Evolutionary conservation across 2,797 vertebrate genomes (phyloP), one percentile per base, ranked within the genome.

Genomic region (Channallabes apus): DNA sequence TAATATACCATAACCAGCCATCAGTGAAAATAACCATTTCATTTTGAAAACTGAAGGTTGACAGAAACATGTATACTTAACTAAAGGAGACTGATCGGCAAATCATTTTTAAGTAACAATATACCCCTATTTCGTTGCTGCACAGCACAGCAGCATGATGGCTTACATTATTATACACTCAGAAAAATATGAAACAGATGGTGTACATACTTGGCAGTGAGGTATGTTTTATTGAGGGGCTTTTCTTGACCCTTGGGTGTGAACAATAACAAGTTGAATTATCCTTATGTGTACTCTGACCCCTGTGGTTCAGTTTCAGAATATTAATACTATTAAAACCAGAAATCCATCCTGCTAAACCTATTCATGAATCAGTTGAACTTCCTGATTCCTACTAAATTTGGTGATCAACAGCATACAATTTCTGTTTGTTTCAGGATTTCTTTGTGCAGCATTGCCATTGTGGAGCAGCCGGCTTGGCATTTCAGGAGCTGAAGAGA

Each of bases 361-460:
- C 35, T 61, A 27, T 29, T 58, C 4, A 27, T 22, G 22, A 82
- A 59, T 80, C 46, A 78, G 56, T 24, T 22, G 3, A n/a, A 65
- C 0, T 56, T 72, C 7, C 22, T 9, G 7, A 67, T 59, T 68
- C 51, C 17, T 24, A 75, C 6, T 73, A 61, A 24, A 72, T 68
- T 38, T 35, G 20, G 3, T 64, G 46, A 17, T 86, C 18, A 67
- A 82, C 32, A 35, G 27, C 64, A 27, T n/a, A 67, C 35, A 41
- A 41, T 85, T 38, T 84, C 15, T 85, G 20, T 73, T 59, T 82
- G n/a, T 83, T 75, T 54, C 87, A 97, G 96, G 96, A 97, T 84
- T 96, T 95, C 69, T 91, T 96, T 89, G 88, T 91, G 86, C 95
- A 96, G 84, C 95, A 96, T 67, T 97, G 97, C 90, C 95, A 92